A percentile compares a stretch with the other conserved stretches of the same genome.
Evolutionary conservation across 2,888 invertebrate species (phyloP).

Genomic region (Acleris cristana): DNA sequence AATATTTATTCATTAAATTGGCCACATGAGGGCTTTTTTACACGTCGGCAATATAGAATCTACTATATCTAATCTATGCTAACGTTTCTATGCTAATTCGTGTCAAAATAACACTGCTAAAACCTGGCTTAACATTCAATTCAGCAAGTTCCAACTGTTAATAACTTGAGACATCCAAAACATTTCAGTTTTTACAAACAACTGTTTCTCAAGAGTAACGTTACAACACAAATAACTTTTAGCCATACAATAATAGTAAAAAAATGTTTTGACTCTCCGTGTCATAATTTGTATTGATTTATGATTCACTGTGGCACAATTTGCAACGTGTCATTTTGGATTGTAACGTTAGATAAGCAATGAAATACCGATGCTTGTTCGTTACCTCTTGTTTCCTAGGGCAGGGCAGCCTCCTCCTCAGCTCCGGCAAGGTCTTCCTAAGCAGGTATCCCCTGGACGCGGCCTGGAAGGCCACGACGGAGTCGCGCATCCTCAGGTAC

Average conservation of each 20-base stretch:
- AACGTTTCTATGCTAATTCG: no score
- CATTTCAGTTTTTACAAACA: neutral
- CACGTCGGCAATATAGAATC: no score
- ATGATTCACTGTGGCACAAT: no score
- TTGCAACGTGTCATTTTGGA: no score
- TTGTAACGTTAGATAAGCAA: no score
- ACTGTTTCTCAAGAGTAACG: neutral
- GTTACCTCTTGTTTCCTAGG: constrained; percentile 48
- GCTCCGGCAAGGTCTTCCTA: constrained; percentile 80
- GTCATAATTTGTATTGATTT: no score
- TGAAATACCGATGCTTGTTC: no score
- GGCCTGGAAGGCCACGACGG: constrained; percentile 88
- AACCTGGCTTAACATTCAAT: neutral
- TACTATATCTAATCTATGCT: no score
- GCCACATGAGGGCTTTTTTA: no score
- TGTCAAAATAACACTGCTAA: no score
- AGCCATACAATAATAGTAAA: neutral
- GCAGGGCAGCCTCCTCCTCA: constrained; percentile 54
- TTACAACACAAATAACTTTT: neutral
- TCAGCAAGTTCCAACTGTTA: constrained; percentile 13
- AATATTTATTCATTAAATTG: no score
- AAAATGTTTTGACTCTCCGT: no score
- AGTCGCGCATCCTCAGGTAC: constrained; percentile 85
- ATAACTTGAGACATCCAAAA: constrained; percentile 3
- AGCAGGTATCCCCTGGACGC: constrained; percentile 87